Base-by-base conservation (phyloP, 2,888 invertebrate genomes). In the Orthonevra nobilis region DNA sequence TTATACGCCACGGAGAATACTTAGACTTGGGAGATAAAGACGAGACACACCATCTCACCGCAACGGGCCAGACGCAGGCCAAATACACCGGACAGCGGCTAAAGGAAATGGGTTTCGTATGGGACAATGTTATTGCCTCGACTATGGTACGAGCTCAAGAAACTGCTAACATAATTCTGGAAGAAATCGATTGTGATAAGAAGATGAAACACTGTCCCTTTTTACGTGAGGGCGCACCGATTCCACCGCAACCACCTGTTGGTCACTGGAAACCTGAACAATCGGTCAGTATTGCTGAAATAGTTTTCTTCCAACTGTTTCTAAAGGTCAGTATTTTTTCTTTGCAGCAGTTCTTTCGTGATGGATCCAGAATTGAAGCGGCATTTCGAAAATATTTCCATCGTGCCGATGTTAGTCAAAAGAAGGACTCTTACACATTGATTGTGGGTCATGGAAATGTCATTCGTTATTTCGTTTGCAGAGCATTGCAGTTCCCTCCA, bases 371-470 rank as follows among this genome's bases (percentile, higher is more conserved):
- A 81, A 98, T 99, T 83, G 99, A 99, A 89, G 97, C 97, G 0
- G 99, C 95, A 0, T 99, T 98, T 89, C 91, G 98, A 46, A 94
- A 95, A 83, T 96, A 97, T 89, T 96, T 99, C 88, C 93, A 98
- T 88, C 91, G 99, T 50, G 98, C 99, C 2, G 91, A 93, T 36
- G 92, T 94, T 0, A 90, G 91, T 0, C 97, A 99, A 88, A 91
- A 92, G 1, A 90, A 93, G 38, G 97, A 98, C 87, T 92, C 94
- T 0, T 96, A 95, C 87, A 97, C 98, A 28, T 87, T 99, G 36
- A 90, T 99, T 60, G 97, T 99, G 1, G 99, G 99, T 83, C 99
- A 99, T 88, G 98, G 96, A 2, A 99, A 99, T 89, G 99, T 99
- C 15, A 99, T 99, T 84, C 91, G 98, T 40, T 99, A 96, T 89